These are phyloP conservation scores for Zaprionus camerounensis DNA, from an alignment of 1,140 invertebrate genomes.

Conservation along the genomic window DNA sequence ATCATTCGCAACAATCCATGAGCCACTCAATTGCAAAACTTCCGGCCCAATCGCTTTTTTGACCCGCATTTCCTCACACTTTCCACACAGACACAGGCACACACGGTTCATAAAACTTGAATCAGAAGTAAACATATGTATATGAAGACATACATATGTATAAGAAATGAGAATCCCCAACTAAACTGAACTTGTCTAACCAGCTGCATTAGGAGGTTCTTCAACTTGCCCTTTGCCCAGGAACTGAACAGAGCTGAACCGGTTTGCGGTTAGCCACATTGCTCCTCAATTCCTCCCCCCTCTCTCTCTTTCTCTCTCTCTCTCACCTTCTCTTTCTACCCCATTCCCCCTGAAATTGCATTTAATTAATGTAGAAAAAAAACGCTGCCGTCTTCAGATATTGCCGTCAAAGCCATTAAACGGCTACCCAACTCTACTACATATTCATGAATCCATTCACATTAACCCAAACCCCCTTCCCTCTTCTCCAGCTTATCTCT, in stretches of 20 bases:
- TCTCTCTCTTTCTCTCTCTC: neutral
- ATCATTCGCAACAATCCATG: conserved; percentile 44
- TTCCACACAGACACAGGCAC: neutral
- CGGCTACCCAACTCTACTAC: conserved; percentile 35
- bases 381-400: conserved; percentile 45
- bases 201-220: conserved; percentile 27
- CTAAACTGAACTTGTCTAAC: conserved; percentile 47
- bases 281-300: neutral
- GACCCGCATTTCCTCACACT: conserved; percentile 62
- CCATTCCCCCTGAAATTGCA: conserved; percentile 56
- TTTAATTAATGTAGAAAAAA: conserved; percentile 61
- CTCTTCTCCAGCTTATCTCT: conserved; percentile 28
- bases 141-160: conserved; percentile 54
- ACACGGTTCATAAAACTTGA: conserved; percentile 55
- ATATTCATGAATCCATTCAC: conserved; percentile 57
- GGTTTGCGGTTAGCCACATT: conserved; percentile 42
- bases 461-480: conserved; percentile 3
- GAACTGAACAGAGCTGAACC: conserved; percentile 41
- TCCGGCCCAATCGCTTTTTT: conserved; percentile 49
- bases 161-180: conserved; percentile 37
- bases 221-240: conserved; percentile 9
- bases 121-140: conserved; percentile 54
- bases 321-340: neutral
- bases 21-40: conserved; percentile 56
- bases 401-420: conserved; percentile 46